A percentile compares a stretch with the other conserved stretches of the same genome.
Conservation (phyloP, 2,888 invertebrate species). For the Ormia ochracea region DNA sequence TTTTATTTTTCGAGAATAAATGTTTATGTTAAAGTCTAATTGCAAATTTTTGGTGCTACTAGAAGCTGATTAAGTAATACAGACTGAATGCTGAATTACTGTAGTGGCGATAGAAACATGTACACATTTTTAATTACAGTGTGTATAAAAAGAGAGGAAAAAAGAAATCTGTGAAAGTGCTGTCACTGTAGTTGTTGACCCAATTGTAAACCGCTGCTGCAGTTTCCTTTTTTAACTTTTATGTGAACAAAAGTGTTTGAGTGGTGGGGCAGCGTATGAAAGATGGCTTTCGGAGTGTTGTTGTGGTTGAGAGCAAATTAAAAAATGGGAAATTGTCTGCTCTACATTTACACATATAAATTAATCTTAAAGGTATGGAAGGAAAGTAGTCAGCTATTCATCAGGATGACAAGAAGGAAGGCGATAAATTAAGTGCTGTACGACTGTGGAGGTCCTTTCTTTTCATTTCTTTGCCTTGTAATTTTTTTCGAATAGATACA, state of each 20-base stretch:
- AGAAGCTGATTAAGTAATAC: constrained; percentile 54
- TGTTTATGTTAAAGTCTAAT: background rate
- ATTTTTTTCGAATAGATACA: constrained; percentile 4
- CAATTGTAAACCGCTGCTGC: constrained; percentile 35
- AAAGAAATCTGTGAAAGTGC: constrained; percentile 46
- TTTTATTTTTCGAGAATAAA: background rate
- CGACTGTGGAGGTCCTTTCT: constrained; percentile 37
- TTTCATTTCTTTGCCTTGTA: background rate
- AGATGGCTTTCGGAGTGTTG: background rate
- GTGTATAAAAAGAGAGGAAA: background rate
- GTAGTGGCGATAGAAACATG: background rate
- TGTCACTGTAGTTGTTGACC: constrained; percentile 56
- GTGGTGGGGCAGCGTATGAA: background rate
- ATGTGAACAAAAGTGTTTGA: background rate
- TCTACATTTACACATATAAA: constrained; percentile 2
- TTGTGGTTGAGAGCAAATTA: constrained; percentile 22
- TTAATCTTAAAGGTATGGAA: constrained; percentile 30
- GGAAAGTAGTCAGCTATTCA: constrained; percentile 25
- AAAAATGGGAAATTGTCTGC: constrained; percentile 5
- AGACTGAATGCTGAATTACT: constrained; percentile 41
- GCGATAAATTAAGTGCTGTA: constrained; percentile 39
- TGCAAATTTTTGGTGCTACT: constrained; percentile 35
- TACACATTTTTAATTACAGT: background rate
- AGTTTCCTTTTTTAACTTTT: constrained; percentile 5
- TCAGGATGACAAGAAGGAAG: constrained; percentile 38